Evolutionary conservation across 2,797 vertebrate genomes (phyloP).

Genomic region (Simalia tracyae): DNA sequence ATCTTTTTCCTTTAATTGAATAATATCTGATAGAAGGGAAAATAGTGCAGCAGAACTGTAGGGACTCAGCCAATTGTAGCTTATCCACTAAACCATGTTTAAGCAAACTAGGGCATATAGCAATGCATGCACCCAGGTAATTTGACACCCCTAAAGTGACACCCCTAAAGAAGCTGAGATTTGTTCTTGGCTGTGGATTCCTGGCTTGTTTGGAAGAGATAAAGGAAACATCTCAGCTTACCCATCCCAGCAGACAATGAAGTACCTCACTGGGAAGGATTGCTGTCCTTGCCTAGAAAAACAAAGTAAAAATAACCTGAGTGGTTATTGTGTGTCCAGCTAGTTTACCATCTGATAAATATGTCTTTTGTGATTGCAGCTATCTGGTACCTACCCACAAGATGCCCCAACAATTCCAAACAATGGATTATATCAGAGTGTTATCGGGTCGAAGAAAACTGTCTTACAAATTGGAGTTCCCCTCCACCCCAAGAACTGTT

Average conservation of each 20-base stretch:
- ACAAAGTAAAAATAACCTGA: not conserved
- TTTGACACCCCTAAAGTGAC: not conserved
- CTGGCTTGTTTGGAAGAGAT: not conserved
- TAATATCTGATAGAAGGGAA: too few species aligned
- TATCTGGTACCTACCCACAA: not conserved
- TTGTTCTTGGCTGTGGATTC: not conserved
- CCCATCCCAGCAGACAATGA: not conserved
- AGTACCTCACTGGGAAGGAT: not conserved
- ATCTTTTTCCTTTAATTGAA: too few species aligned
- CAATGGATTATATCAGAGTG: not conserved
- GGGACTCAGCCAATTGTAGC: too few species aligned
- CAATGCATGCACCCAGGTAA: not conserved
- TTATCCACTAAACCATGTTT: too few species aligned
- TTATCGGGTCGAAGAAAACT: not conserved
- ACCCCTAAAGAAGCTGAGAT: not conserved
- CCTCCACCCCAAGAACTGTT: not conserved
- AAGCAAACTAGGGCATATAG: too few species aligned
- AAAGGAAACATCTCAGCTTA: not conserved
- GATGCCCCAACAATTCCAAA: not conserved
- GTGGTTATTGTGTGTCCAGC: not conserved
- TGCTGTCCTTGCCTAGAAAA: not conserved
- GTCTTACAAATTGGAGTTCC: not conserved
- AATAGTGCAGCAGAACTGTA: too few species aligned
- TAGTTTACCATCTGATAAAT: not conserved
- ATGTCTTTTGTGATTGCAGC: not conserved